Conservation (phyloP, 2,797 vertebrate genomes). For the Pagetopsis macropterus region DNA sequence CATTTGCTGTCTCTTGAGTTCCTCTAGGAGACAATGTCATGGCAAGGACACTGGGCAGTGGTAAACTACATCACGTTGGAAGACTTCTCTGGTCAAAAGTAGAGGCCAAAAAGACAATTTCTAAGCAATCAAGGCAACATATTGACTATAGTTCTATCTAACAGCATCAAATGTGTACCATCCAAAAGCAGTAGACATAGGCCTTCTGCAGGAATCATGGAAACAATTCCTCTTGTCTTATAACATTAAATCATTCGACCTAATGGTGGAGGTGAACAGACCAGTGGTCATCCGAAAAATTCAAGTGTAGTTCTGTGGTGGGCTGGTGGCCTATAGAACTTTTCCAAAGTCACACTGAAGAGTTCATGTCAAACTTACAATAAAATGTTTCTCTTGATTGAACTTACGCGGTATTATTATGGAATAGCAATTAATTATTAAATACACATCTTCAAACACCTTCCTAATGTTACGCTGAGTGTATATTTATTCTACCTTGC, state of each 20-base stretch:
- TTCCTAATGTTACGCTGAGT: constrained; percentile 14
- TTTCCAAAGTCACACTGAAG: background rate
- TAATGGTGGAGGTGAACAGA: background rate
- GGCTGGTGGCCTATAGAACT: background rate
- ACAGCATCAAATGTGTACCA: background rate
- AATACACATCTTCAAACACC: constrained; percentile 4
- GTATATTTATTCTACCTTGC: constrained; percentile 45
- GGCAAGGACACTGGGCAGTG: background rate
- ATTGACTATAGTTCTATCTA: constrained; percentile 15
- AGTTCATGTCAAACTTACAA: background rate
- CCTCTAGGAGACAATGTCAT: constrained; percentile 1
- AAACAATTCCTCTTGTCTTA: background rate
- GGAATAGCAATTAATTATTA: constrained; percentile 2
- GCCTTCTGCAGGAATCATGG: background rate
- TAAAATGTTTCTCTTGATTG: background rate
- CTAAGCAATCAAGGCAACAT: background rate
- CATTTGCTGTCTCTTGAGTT: background rate
- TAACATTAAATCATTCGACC: background rate
- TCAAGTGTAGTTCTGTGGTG: background rate
- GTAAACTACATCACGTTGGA: background rate
- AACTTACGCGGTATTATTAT: constrained; percentile 5
- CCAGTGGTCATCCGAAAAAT: background rate
- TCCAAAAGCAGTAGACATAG: background rate
- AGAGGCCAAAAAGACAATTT: background rate
- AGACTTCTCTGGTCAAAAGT: background rate